Percentiles rank a stretch among this genome's conserved stretches.
phyloP scores from a whole-genome alignment of 2,888 invertebrate genomes.

The Trissolcus japonicus region DNA sequence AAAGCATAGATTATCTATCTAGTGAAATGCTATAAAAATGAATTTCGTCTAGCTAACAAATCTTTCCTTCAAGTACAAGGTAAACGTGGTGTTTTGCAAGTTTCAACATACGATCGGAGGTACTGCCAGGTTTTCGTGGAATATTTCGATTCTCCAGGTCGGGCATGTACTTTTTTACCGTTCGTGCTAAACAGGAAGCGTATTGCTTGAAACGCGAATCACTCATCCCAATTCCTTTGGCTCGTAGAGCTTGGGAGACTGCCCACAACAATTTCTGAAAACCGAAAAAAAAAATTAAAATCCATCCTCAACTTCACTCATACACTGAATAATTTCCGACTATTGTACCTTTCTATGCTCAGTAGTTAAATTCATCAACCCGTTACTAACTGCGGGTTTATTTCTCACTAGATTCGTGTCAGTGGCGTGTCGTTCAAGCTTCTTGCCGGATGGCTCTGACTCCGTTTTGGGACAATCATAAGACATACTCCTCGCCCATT shows the following conservation, averaged over 20 bases:
- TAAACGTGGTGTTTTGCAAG: constrained; percentile 73
- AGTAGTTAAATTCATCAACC: constrained; percentile 76
- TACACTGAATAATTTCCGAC: neutral
- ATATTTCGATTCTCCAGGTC: constrained; percentile 76
- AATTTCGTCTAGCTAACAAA: constrained; percentile 43
- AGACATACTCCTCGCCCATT: constrained; percentile 78
- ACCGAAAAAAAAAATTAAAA: neutral
- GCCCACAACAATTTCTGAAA: constrained; percentile 88
- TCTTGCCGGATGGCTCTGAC: constrained; percentile 4
- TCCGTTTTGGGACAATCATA: constrained; percentile 75
- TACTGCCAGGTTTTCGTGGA: constrained; percentile 79
- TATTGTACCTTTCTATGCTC: constrained; percentile 81
- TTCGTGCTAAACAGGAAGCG: constrained; percentile 82
- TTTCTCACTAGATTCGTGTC: constrained; percentile 61
- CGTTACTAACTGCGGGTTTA: constrained; percentile 13
- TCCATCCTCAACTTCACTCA: neutral
- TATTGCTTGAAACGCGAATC: constrained; percentile 85
- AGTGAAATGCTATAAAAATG: constrained; percentile 2
- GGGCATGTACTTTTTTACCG: constrained; percentile 82
- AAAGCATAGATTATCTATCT: constrained; percentile 5
- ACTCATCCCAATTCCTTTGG: constrained; percentile 83
- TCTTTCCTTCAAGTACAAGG: constrained; percentile 67
- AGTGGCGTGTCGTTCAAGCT: constrained; percentile 62
- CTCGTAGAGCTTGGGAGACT: constrained; percentile 85
- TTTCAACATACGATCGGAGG: constrained; percentile 86